Base-by-base conservation (phyloP, 2,888 invertebrate species). In the Dioctria rufipes region DNA sequence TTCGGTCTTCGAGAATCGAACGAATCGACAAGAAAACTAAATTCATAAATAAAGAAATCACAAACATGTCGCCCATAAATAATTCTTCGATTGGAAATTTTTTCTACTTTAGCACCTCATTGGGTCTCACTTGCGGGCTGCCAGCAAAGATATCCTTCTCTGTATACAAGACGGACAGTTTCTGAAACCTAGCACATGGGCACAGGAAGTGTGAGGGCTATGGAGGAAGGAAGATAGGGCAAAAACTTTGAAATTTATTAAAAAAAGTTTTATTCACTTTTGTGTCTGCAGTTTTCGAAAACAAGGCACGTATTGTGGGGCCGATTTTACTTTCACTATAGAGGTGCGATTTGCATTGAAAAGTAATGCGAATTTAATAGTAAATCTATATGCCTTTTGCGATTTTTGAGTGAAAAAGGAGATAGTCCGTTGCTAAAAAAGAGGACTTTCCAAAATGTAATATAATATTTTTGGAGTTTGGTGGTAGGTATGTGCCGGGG, bases 11-110 rank as follows among this genome's bases (percentile, higher is more conserved):
- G 25, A 2, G 25, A 25, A 25, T 25, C 5, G 13, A 11, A 39
- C 54, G 71, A 40, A 54, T 25, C 25, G 25, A 25, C 25, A 25
- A 25, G 39, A 54, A 71, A 71, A 75, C 75, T 75, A 73, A 71
- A 71, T 80, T 63, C 51, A 73, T 80, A 80, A 80, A 80, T 80
- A 80, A 80, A 80, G 80, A 80, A 80, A 80, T 80, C 80, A 80
- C 71, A 54, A 73, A 43, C 63, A 71, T 80, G 80, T 73, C 73
- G 63, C 8, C 71, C 63, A 73, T 73, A 80, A 80, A 73, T 63
- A 73, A 71, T 65, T 73, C 63, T 80, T 80, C 73, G 63, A 80
- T 80, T 73, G 63, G 51, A 80, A 80, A 67, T 42, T 69, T 42
- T 67, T 79, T 79, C 42, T 51, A 51, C 39, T 54, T 71, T 71